Base-by-base conservation (phyloP, 2,113 vertebrate genomes). In the Eonycteris spelaea region DNA sequence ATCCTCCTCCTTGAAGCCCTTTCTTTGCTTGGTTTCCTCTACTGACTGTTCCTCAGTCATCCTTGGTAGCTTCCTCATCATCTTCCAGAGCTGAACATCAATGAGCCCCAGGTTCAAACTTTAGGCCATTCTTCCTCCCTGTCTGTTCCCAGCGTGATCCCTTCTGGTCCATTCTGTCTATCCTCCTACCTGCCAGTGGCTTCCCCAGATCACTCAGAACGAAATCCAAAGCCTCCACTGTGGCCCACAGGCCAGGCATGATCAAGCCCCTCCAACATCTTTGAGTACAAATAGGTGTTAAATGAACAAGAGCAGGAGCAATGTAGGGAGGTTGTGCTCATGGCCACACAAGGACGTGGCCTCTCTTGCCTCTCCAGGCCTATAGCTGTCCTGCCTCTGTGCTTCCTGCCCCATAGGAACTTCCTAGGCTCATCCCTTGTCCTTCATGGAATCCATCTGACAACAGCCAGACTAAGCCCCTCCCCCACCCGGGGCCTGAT, bases 301-400 rank as follows among this genome's bases (percentile, higher is more conserved):
- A 51, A 48, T 15, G 33, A 21, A 33, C 5, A 30, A 57, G 2
- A 14, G 6, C 18, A 26, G 33, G 43, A 22, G 53, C 12, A 6
- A 18, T 0, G 0, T 8, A 13, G 22, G 48, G 45, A 26, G 14
- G 8, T 3, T 2, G 26, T 55, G 18, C 26, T 35, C 43, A 2
- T 4, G 59, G 6, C 48, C 55, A 30, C 67, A 65, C 38, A 40
- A 21, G 83, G n/a, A 38, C 22, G 4, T 3, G 10, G 5, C 59
- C 2, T 57, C 59, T 33, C 7, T 38, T 30, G 53, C 51, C 67
- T 55, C 30, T 48, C 61, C 11, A 19, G 67, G 43, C 51, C 26
- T 21, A 13, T 19, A 38, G 35, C 51, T 38, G 30, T 33, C 40
- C 51, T 51, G 13, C 40, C 30, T 67, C 12, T 24, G 3, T 28